These are phyloP conservation scores for Manacus vitellinus DNA, from an alignment of 2,113 vertebrate genomes.

Conservation along the genomic window DNA sequence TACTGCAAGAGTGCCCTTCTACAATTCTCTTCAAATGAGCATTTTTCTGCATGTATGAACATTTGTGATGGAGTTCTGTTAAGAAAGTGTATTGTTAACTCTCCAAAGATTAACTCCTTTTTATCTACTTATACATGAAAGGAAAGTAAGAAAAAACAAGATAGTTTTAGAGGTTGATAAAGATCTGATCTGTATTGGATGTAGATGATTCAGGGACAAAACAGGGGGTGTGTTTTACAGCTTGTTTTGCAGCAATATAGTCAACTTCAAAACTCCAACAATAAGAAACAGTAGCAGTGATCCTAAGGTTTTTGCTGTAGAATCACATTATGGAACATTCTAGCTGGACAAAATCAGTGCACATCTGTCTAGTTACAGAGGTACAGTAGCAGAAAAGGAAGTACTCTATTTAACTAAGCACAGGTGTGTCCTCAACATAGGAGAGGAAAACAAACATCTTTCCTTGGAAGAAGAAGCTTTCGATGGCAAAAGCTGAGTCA, in stretches of 20 bases:
- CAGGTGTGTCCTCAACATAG: background rate
- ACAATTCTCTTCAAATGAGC: background rate
- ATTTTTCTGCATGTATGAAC: background rate
- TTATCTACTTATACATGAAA: background rate
- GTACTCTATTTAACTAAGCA: background rate
- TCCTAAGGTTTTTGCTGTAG: background rate
- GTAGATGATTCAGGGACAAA: background rate
- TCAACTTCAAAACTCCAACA: background rate
- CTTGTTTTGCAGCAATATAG: background rate
- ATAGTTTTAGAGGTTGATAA: background rate
- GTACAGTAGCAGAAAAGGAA: background rate
- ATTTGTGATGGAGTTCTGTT: background rate
- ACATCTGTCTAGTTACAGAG: rapidly evolving
- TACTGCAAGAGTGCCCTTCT: background rate
- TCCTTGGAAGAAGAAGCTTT: background rate
- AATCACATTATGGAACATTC: background rate
- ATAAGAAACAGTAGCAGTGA: background rate
- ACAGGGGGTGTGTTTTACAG: background rate
- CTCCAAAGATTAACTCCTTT: background rate
- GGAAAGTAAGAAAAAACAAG: background rate
- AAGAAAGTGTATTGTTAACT: background rate
- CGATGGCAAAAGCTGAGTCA: background rate
- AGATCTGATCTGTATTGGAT: background rate
- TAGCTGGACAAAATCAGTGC: background rate
- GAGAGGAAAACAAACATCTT: background rate